These are phyloP conservation scores for Vidua macroura DNA, from an alignment of 2,113 vertebrate genomes.

Conservation along the genomic window DNA sequence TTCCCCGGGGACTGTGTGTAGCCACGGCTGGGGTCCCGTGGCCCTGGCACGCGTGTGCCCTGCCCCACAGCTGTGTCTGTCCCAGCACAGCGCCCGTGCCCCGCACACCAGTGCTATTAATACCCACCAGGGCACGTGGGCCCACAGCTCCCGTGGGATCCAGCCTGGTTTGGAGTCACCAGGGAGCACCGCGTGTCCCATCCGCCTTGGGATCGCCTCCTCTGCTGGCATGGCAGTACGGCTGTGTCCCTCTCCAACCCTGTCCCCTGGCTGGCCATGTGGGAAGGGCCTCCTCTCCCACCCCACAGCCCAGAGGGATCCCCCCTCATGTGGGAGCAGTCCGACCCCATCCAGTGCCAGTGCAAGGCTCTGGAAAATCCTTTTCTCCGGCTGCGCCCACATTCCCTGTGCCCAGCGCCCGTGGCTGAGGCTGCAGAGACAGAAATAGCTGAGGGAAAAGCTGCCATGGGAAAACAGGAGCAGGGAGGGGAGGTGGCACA, in stretches of 20 bases:
- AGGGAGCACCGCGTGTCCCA: background rate
- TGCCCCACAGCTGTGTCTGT: background rate
- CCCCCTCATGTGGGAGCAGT: rapidly evolving
- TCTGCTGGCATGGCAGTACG: rapidly evolving
- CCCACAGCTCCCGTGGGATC: background rate
- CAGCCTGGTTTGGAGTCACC: background rate
- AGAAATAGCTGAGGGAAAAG: background rate
- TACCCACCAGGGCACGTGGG: rapidly evolving
- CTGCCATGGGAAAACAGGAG: background rate
- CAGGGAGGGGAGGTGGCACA: background rate
- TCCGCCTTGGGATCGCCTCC: background rate
- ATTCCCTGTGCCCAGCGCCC: background rate
- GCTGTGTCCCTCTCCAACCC: rapidly evolving
- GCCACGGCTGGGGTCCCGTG: rapidly evolving
- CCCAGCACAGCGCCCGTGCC: rapidly evolving
- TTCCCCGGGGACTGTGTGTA: rapidly evolving
- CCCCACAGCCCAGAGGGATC: background rate
- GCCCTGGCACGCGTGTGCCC: background rate
- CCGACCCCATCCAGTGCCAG: rapidly evolving
- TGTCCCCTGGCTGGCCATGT: rapidly evolving
- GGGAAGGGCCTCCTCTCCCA: background rate
- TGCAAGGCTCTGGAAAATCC: background rate
- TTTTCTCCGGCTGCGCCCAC: rapidly evolving
- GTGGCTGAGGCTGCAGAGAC: background rate
- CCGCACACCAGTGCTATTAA: background rate